Evolutionary conservation across 2,888 invertebrate genomes (phyloP), one percentile per base, ranked within the genome.

Genomic region (Boloria selene): DNA sequence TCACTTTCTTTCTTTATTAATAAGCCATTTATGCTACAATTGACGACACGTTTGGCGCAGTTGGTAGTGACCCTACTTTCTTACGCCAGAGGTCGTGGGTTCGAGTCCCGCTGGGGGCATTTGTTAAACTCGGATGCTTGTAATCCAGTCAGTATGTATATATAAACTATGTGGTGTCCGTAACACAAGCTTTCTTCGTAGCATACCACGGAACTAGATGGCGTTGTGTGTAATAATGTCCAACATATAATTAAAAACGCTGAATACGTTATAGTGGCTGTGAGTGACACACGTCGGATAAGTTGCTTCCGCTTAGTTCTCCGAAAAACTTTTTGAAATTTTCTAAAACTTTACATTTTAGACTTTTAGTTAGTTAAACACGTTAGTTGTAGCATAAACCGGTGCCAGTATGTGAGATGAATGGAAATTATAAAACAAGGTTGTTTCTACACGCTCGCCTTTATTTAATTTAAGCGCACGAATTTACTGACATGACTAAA

Each of bases 391-490:
- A 67, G 67, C 65, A 61, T 65, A 55, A 65, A 55, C 42, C 56
- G 60, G 61, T 61, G 38, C 26, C 45, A 10, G 14, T 62, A 54
- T 61, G 53, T 59, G 51, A 38, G 47, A 44, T 50, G 54, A 50
- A 17, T 64, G 56, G 50, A 22, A 38, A 44, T 61, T 55, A 18
- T 18, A n/a, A 58, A 68, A 54, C 22, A 44, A 64, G 69, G 69
- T 69, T 66, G 66, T 69, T 56, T 69, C 66, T 87, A 82, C 79
- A 79, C 75, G 72, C 82, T 82, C 77, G 83, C 85, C 77, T 86
- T 81, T 77, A 79, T 82, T 81, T 84, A 79, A 80, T 84, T 89
- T 86, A 84, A 86, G 82, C 88, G 90, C 90, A 91, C 90, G 90
- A 90, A 91, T 90, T 88, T 90, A 90, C 81, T 74, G 77, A 83